Evolutionary conservation across 1,140 invertebrate species (phyloP), one percentile per base, ranked within the genome.

Genomic region (Melipona quadrifasciata): DNA sequence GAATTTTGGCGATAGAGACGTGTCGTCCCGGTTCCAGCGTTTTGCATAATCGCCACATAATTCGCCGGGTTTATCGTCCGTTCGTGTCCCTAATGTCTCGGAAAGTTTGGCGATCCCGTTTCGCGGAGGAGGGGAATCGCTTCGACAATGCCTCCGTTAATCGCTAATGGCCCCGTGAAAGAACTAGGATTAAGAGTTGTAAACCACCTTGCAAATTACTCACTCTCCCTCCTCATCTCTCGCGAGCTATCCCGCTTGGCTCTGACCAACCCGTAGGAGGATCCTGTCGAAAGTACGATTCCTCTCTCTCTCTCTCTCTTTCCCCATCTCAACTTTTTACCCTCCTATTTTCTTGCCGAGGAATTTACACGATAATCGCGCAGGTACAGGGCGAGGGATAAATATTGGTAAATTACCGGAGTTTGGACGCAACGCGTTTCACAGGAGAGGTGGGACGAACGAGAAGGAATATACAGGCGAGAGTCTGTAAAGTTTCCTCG

Each of bases 141-240:
- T 85, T 76, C 90, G 88, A 92, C 90, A 91, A 92, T 92, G 86
- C 89, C 90, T 92, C 92, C 92, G 89, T 92, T 93, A 93, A 91
- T 84, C 81, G 87, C 73, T 87, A 88, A 91, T 89, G 82, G 74
- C 47, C 16, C 82, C 87, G 85, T 85, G 80, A 88, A 92, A 91
- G 90, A 91, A 90, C 89, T 87, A 88, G 90, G 91, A 92, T 92
- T 92, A 90, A 91, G 86, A 91, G 87, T 90, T 90, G 91, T 90
- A 90, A 91, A 90, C 91, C 86, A 89, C 87, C 90, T 86, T 91
- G 91, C 85, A 90, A 92, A 92, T 92, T 92, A 91, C 86, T 73
- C 84, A 88, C 71, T 27, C n/a, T 64, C n/a, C n/a, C n/a, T 27
- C 61, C n/a, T 24, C n/a, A 4, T 64, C n/a, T 64, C n/a, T 27